phyloP scores from a whole-genome alignment of 2,113 vertebrate genomes.

The Pogona vitticeps region DNA sequence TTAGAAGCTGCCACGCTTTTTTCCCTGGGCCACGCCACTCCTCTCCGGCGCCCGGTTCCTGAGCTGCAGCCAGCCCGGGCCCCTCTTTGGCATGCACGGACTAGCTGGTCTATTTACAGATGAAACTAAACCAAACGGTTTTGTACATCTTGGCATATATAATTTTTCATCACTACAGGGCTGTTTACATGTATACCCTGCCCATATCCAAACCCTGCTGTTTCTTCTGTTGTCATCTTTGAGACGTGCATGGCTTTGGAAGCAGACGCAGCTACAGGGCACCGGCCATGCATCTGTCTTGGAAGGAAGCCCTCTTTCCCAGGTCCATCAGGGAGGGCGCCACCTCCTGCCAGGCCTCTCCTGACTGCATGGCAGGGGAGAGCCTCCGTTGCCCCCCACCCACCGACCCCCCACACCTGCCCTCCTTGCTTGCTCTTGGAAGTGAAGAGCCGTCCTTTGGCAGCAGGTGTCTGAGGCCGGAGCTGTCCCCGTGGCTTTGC shows the following conservation, averaged over 20 bases:
- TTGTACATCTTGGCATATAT: neutral
- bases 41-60: neutral
- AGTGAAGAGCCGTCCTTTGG: neutral
- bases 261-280: neutral
- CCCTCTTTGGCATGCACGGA: slow-evolving; percentile 49
- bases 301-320: too few relatives aligned
- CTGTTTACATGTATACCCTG: neutral
- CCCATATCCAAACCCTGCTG: neutral
- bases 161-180: slow-evolving; percentile 55
- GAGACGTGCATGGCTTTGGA: neutral
- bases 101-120: slow-evolving; percentile 63
- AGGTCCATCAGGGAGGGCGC: too few relatives aligned
- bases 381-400: too few relatives aligned
- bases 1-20: neutral
- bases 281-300: too few relatives aligned
- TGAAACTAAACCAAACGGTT: slow-evolving; percentile 54
- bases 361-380: too few relatives aligned
- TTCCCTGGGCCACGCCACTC: neutral
- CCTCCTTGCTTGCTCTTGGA: too few relatives aligned
- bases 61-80: neutral
- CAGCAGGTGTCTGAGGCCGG: neutral
- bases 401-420: too few relatives aligned
- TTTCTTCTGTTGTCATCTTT: too few relatives aligned
- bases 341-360: too few relatives aligned
- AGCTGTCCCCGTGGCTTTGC: neutral